Percentiles rank a stretch among this genome's conserved stretches.
Conservation (phyloP, 2,797 vertebrate genomes). For the Lacerta viridis region DNA sequence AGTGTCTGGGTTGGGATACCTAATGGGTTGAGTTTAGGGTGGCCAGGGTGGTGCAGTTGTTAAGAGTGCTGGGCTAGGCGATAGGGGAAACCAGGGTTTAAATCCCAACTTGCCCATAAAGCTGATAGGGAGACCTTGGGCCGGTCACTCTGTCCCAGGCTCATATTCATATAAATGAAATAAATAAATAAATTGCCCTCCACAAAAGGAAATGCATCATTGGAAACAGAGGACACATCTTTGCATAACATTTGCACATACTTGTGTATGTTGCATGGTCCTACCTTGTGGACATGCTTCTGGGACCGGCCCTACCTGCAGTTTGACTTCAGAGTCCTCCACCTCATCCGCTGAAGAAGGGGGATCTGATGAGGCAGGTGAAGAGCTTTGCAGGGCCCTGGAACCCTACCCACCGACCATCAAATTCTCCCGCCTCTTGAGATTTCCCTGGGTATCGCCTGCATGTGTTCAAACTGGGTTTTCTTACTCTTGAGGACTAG, state of each 20-base stretch:
- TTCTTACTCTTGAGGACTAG: not conserved
- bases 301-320: no score
- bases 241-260: not conserved
- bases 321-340: no score
- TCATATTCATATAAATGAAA: no score
- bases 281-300: not conserved
- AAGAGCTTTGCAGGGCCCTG: not conserved
- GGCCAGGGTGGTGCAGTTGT: no score
- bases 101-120: no score
- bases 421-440: not conserved
- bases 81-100: not conserved
- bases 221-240: no score
- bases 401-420: not conserved
- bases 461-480: not conserved
- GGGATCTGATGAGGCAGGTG: not conserved
- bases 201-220: no score
- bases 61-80: not conserved
- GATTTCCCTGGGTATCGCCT: not conserved
- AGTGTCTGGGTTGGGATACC: slow-evolving; percentile 72
- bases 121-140: no score
- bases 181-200: no score
- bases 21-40: no score
- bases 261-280: not conserved
- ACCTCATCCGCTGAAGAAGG: no score
- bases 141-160: no score